A percentile compares a stretch with the other conserved stretches of the same genome.
Evolutionary conservation across 2,113 vertebrate genomes (phyloP).

Genomic region (Turdus rufiventris): DNA sequence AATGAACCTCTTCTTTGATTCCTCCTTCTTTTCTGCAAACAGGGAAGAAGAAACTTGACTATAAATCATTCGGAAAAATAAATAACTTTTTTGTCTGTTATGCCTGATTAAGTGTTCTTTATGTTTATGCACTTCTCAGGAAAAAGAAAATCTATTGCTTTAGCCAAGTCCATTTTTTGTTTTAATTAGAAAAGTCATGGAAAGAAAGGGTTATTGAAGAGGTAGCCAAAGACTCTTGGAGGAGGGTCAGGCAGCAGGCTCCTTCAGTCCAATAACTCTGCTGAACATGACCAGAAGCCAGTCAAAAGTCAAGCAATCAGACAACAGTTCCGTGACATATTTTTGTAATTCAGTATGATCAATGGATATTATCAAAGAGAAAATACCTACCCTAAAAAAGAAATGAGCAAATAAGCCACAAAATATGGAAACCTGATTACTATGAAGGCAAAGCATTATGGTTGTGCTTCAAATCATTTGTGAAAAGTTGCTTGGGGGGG

Average conservation of each 20-base stretch:
- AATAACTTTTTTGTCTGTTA: conserved; percentile 8
- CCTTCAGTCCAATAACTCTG: background rate
- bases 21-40: conserved; percentile 9
- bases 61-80: conserved; percentile 41
- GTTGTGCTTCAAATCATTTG: background rate
- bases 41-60: background rate
- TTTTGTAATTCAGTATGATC: background rate
- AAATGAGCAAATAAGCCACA: background rate
- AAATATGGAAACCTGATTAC: background rate
- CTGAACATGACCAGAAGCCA: background rate
- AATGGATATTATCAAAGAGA: background rate
- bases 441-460: background rate
- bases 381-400: background rate
- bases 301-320: conserved; percentile 8
- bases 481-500: background rate
- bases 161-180: background rate
- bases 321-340: background rate
- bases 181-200: background rate
- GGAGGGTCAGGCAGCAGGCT: background rate
- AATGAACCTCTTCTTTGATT: conserved; percentile 39
- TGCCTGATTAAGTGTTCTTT: conserved; percentile 21
- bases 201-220: conserved; percentile 8
- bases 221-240: background rate
- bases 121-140: background rate
- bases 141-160: background rate